phyloP scores from a whole-genome alignment of 1,140 invertebrate species.

The Eupristina koningsbergeri region DNA sequence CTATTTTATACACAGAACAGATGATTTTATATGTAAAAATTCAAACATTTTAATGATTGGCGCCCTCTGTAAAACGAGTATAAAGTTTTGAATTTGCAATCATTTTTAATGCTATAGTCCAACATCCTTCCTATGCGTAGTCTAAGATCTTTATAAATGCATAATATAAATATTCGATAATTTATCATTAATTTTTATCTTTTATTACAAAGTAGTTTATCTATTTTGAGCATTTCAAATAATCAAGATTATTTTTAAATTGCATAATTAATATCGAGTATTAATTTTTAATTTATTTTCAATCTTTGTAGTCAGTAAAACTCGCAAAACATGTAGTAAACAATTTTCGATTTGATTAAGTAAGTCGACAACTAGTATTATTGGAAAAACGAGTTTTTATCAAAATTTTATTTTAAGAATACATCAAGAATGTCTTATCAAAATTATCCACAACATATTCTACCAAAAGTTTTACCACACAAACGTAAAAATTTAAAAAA shows the following conservation, averaged over 20 bases:
- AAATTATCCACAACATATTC: neutral
- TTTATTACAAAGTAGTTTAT: neutral
- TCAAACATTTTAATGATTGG: neutral
- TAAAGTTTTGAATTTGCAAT: neutral
- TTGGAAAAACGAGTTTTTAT: neutral
- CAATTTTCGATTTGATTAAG: too few species aligned
- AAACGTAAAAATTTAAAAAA: constrained; percentile 9
- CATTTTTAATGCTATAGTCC: neutral
- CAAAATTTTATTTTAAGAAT: neutral
- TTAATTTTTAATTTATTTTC: neutral
- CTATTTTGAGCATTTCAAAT: too few species aligned
- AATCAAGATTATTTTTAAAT: too few species aligned
- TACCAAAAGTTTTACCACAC: neutral
- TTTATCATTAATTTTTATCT: neutral
- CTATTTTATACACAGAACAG: too few species aligned
- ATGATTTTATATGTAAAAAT: too few species aligned
- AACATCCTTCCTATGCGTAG: neutral
- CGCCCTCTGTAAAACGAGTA: neutral
- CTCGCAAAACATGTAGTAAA: too few species aligned
- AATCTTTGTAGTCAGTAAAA: neutral
- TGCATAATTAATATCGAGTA: too few species aligned
- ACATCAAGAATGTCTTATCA: neutral
- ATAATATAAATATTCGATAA: neutral
- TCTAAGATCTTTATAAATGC: neutral
- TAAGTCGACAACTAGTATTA: too few species aligned